These are phyloP conservation scores for Ciona savignyi DNA, from an alignment of 23 tunicate genomes.

Conservation along the genomic window DNA sequence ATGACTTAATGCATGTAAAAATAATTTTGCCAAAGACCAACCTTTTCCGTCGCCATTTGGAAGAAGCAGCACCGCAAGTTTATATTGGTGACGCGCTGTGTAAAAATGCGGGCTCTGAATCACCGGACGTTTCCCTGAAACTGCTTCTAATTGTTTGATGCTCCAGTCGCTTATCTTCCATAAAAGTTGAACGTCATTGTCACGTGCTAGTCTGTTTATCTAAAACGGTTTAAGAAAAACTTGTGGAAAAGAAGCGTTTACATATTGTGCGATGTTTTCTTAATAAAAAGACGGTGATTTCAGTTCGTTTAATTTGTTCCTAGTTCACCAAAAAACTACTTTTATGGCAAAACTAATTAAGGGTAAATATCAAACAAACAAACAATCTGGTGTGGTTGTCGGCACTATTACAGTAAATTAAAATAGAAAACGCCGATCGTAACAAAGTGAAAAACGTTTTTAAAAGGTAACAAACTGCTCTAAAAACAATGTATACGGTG, in stretches of 20 bases:
- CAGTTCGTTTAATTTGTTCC: no score
- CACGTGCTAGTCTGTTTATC: neutral
- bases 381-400: no score
- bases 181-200: conserved; percentile 28
- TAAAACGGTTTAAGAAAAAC: neutral
- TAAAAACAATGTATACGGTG: no score
- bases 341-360: no score
- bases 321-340: no score
- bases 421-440: no score
- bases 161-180: conserved; percentile 68
- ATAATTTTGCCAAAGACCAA: conserved; percentile 3
- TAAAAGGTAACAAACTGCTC: no score
- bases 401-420: no score
- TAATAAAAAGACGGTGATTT: no score
- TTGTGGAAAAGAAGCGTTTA: neutral
- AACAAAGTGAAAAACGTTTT: no score
- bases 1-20: neutral
- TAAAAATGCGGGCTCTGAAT: conserved; percentile 51
- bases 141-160: conserved; percentile 30
- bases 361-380: no score
- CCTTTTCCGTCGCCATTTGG: conserved; percentile 71
- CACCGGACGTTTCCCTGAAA: conserved; percentile 33
- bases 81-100: conserved; percentile 53
- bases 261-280: neutral
- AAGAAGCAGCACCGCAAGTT: conserved; percentile 31